Percentiles rank a stretch among this genome's conserved stretches.
Conservation (phyloP, 2,888 invertebrate species). For the Colletes collaris region DNA sequence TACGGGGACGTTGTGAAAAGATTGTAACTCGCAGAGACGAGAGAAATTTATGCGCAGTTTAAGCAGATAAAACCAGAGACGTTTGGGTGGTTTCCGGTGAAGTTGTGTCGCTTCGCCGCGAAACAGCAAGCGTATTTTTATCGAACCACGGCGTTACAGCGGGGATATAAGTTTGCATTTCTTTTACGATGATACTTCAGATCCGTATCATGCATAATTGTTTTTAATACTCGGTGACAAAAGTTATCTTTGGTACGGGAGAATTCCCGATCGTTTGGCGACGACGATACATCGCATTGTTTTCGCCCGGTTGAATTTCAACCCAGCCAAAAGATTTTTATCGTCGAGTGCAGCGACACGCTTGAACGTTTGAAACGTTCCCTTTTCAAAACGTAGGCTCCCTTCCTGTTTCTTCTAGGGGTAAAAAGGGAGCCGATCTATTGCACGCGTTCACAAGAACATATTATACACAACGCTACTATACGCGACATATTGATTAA, state of each 20-base stretch:
- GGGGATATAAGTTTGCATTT: slow-evolving; percentile 73
- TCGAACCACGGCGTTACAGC: slow-evolving; percentile 34
- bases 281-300: slow-evolving; percentile 3
- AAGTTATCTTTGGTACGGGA: slow-evolving; percentile 35
- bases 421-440: slow-evolving; percentile 18
- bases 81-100: slow-evolving; percentile 15
- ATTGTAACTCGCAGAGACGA: not conserved
- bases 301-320: slow-evolving; percentile 28
- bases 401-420: slow-evolving; percentile 40
- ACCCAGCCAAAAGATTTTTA: slow-evolving; percentile 35
- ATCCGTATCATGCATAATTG: slow-evolving; percentile 57
- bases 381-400: slow-evolving; percentile 42
- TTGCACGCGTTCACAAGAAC: slow-evolving; percentile 27
- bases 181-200: slow-evolving; percentile 58
- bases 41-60: slow-evolving; percentile 29
- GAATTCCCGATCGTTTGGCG: slow-evolving; percentile 21
- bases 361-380: slow-evolving; percentile 38
- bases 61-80: slow-evolving; percentile 12
- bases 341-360: slow-evolving; percentile 40
- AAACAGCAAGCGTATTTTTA: slow-evolving; percentile 20
- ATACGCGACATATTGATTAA: slow-evolving; percentile 31
- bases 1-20: not conserved
- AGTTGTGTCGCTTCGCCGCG: not conserved
- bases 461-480: slow-evolving; percentile 15
- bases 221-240: slow-evolving; percentile 57